Conservation (phyloP, 2,113 vertebrate genomes). For the Aphyosemion australe region DNA sequence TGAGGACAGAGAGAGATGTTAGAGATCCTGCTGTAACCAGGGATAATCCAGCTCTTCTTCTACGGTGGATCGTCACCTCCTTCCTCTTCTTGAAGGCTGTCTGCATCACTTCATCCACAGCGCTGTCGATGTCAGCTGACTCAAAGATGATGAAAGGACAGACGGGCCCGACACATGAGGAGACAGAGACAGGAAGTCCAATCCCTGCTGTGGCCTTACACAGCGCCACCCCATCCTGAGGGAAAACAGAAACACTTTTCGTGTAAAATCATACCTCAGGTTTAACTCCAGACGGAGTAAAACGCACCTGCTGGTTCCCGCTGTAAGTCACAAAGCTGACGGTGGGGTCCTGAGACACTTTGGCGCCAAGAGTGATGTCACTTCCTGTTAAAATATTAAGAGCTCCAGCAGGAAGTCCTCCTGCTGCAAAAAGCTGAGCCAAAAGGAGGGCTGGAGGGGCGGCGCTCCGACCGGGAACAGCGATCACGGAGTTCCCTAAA, state of each 20-base stretch:
- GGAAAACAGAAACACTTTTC: neutral
- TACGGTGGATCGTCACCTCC: slow-evolving; percentile 53
- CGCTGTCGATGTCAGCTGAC: slow-evolving; percentile 80
- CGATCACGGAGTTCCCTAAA: slow-evolving; percentile 77
- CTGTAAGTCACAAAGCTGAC: slow-evolving; percentile 69
- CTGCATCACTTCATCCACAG: slow-evolving; percentile 76
- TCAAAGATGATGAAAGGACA: slow-evolving; percentile 82
- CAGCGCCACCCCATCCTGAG: slow-evolving; percentile 59
- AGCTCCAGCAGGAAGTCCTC: slow-evolving; percentile 75
- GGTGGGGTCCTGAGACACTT: slow-evolving; percentile 57
- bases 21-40: neutral
- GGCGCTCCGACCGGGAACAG: slow-evolving; percentile 61
- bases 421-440: slow-evolving; percentile 71
- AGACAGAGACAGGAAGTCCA: slow-evolving; percentile 66
- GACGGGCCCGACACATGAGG: slow-evolving; percentile 51
- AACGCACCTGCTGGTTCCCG: slow-evolving; percentile 73
- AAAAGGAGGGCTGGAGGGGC: slow-evolving; percentile 70
- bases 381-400: slow-evolving; percentile 76
- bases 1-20: slow-evolving; percentile 18
- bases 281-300: neutral
- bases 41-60: neutral
- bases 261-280: too few relatives aligned
- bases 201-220: slow-evolving; percentile 58
- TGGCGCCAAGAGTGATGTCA: slow-evolving; percentile 53
- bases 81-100: slow-evolving; percentile 72